Evolutionary conservation across 2,888 invertebrate species (phyloP), one percentile per base, ranked within the genome.

Genomic region (Athalia circularis): DNA sequence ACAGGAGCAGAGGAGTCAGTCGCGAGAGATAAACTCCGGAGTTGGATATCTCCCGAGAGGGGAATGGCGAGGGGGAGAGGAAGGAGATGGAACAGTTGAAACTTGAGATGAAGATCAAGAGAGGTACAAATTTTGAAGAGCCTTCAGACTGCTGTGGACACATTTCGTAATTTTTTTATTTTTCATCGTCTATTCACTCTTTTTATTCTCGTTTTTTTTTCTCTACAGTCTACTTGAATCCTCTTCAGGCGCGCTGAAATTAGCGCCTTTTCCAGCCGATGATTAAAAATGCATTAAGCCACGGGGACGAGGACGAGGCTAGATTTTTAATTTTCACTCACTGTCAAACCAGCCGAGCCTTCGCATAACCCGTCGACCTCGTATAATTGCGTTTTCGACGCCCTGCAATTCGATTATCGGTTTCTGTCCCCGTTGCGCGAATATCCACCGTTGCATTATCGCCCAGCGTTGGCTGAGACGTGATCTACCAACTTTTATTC

Each of bases 201-300:
- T 29, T 29, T n/a, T n/a, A n/a, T n/a, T n/a, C n/a, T 8, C 6
- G 52, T 9, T 15, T 67, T 15, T 6, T 1, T 3, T 68, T 54
- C 5, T 11, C 6, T 29, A 8, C 13, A 9, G 13, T 59, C 59
- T 47, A 11, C 47, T 72, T 5, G 7, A 13, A 47, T 72, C 59
- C 72, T 57, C 72, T n/a, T 57, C 47, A 13, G 59, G 59, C 4
- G 13, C 11, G 43, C 6, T 11, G 15, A 72, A 72, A 59, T 72
- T 59, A 47, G 43, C 11, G 45, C 45, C 72, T 9, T 72, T 45
- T 59, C 72, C 72, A 72, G 47, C 45, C 72, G 57, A 59, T 59
- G 57, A 72, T 72, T 72, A 57, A 57, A 59, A 47, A 72, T 59
- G 72, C 59, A 72, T 72, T 59, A 59, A 59, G 72, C 72, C 57